Percentiles rank a stretch among this genome's conserved stretches.
phyloP scores from a whole-genome alignment of 53 echinoderm and acorn worm genomes.

The Crossaster papposus region DNA sequence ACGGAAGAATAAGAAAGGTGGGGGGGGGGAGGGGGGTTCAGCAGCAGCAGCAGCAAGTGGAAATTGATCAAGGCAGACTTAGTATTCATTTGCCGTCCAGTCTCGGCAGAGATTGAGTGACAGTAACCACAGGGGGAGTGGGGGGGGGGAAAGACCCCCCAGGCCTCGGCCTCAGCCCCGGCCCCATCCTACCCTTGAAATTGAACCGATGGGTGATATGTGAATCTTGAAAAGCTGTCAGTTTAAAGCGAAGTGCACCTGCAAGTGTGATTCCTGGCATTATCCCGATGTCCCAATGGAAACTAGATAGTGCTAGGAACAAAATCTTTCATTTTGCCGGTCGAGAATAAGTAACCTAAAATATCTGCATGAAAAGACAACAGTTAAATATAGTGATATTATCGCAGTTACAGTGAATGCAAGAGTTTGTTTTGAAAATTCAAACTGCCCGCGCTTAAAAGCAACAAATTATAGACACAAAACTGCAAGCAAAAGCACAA shows the following conservation, averaged over 20 bases:
- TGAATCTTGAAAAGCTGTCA: conserved; percentile 13
- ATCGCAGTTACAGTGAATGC: no score
- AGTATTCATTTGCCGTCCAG: not conserved
- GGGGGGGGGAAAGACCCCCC: no score
- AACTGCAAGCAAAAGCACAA: no score
- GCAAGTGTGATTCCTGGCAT: not conserved
- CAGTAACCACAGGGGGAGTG: not conserved
- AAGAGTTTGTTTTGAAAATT: no score
- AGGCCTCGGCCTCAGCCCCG: no score
- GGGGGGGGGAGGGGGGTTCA: not conserved
- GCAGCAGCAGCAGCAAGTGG: no score
- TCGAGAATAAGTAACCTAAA: not conserved
- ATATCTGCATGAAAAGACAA: not conserved
- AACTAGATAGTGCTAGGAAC: not conserved
- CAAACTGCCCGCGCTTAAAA: no score
- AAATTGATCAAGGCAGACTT: conserved; percentile 1
- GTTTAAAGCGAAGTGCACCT: not conserved
- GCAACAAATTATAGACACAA: no score
- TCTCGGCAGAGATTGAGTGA: not conserved
- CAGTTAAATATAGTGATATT: no score
- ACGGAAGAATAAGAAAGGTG: not conserved
- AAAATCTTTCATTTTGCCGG: not conserved
- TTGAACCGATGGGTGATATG: not conserved
- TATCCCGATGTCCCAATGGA: not conserved
- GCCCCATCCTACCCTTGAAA: conserved; percentile 20